Conservation (phyloP, 2,797 vertebrate genomes). For the Aeoliscus strigatus region DNA sequence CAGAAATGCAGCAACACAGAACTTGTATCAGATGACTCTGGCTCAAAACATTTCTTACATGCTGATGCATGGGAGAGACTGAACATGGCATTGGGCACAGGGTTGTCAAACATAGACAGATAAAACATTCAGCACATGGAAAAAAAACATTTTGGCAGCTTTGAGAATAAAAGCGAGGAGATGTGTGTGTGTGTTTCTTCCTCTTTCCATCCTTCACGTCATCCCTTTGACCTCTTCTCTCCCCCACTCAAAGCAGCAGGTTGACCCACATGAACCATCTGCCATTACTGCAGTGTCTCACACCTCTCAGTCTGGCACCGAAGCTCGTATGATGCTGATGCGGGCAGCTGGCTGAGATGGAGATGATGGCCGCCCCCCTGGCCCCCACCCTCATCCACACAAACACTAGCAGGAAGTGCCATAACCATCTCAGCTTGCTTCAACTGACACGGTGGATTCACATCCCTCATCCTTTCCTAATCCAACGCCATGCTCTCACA, state of each 20-base stretch:
- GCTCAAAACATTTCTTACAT: constrained; percentile 30
- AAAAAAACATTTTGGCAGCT: constrained; percentile 28
- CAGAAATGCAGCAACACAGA: constrained; percentile 50
- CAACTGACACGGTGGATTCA: no score
- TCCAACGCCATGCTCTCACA: no score
- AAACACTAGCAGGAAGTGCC: no score
- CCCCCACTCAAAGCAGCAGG: constrained; percentile 43
- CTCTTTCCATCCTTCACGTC: constrained; percentile 19
- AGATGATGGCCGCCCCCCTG: constrained; percentile 38
- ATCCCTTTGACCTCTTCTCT: constrained; percentile 30
- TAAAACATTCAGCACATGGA: constrained; percentile 25
- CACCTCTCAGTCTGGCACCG: constrained; percentile 44
- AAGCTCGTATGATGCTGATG: constrained; percentile 56
- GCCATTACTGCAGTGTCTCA: constrained; percentile 50
- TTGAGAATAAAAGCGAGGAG: constrained; percentile 40
- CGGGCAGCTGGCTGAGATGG: constrained; percentile 33
- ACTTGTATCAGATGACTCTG: constrained; percentile 42
- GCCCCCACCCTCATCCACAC: no score
- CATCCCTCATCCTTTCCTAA: no score
- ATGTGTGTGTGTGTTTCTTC: constrained; percentile 19
- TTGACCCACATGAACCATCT: constrained; percentile 69
- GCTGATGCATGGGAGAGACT: constrained; percentile 13
- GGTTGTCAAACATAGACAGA: constrained; percentile 17
- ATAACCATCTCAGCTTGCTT: no score
- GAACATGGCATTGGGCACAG: constrained; percentile 12